Evolutionary conservation across 2,888 invertebrate genomes (phyloP).

Genomic region (Eristalinus sepulchralis): DNA sequence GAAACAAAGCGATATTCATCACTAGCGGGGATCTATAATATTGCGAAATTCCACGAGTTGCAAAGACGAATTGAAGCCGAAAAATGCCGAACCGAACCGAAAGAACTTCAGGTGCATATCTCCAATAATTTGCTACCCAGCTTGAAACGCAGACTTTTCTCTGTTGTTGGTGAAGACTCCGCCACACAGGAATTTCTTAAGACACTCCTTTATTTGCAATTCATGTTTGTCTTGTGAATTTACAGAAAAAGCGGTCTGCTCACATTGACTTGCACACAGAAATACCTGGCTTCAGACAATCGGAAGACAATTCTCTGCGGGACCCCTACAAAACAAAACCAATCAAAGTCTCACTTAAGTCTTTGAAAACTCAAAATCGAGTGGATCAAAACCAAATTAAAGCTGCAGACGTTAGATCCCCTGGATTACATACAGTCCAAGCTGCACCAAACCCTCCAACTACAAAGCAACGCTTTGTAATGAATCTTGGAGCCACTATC

Average conservation of each 20-base stretch:
- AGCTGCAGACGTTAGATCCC: not conserved
- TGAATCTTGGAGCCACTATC: slow-evolving; percentile 27
- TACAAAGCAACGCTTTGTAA: slow-evolving; percentile 15
- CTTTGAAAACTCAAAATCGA: not conserved
- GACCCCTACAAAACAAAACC: not conserved
- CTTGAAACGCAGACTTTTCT: too few species aligned
- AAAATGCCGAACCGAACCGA: not conserved
- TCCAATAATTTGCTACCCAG: too few species aligned
- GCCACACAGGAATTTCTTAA: too few species aligned
- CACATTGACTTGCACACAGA: not conserved
- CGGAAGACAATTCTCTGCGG: not conserved
- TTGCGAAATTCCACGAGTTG: slow-evolving; percentile 78
- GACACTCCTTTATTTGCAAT: too few species aligned
- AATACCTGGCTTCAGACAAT: not conserved
- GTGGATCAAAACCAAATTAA: not conserved
- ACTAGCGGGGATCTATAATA: slow-evolving; percentile 85
- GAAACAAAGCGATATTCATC: slow-evolving; percentile 83
- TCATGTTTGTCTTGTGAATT: not conserved
- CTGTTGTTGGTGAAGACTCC: too few species aligned
- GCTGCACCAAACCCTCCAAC: slow-evolving; percentile 6
- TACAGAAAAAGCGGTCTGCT: not conserved
- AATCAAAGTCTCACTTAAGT: not conserved
- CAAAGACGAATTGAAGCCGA: slow-evolving; percentile 26
- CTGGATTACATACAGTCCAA: slow-evolving; percentile 22
- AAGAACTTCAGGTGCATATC: slow-evolving; percentile 43